These are phyloP conservation scores for Thryonomys swinderianus DNA, from an alignment of 2,113 vertebrate species.

Conservation along the genomic window DNA sequence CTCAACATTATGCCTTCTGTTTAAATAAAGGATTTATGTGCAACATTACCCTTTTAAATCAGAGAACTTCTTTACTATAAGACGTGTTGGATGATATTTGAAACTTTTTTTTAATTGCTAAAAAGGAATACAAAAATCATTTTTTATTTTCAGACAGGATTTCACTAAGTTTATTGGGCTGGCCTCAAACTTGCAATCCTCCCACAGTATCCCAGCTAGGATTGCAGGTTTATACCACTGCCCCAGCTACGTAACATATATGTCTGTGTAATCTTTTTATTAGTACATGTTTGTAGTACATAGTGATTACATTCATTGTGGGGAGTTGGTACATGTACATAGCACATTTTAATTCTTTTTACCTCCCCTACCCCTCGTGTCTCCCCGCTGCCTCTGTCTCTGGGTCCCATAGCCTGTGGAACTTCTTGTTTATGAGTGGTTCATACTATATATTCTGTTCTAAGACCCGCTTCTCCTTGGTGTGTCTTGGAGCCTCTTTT, in stretches of 20 bases:
- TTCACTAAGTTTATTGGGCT: neutral
- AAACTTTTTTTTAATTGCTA: neutral
- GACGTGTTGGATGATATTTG: neutral
- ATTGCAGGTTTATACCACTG: neutral
- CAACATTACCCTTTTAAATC: neutral
- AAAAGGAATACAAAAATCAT: neutral
- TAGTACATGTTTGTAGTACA: neutral
- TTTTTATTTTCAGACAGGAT: neutral
- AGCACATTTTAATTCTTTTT: neutral
- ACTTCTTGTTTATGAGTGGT: neutral
- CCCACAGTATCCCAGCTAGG: neutral
- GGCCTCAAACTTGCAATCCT: neutral
- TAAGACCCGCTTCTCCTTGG: neutral
- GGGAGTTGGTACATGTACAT: neutral
- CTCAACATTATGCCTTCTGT: neutral
- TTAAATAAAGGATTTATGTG: slow-evolving; percentile 17
- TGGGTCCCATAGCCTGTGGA: neutral
- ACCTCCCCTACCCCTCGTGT: neutral
- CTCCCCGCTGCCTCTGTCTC: neutral
- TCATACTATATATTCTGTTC: neutral
- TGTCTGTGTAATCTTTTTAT: neutral
- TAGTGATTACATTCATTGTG: neutral
- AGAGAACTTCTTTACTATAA: neutral
- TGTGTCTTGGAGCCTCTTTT: neutral
- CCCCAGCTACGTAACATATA: neutral